Evolutionary conservation across 2,113 vertebrate genomes (phyloP).

Genomic region (Sciurus niger): DNA sequence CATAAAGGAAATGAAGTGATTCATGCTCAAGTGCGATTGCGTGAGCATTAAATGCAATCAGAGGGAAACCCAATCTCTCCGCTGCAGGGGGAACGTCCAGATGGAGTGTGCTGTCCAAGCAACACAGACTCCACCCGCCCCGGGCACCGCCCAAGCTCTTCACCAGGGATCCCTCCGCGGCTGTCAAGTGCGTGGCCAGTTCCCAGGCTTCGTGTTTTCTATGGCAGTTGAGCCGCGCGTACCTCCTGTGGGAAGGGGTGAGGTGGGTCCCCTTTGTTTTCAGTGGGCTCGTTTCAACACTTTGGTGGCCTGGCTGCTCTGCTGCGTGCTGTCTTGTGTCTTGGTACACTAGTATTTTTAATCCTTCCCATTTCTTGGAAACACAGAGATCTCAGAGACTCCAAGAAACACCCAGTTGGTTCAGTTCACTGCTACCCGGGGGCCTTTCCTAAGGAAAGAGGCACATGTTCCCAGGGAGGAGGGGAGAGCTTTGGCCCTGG

Average conservation of each 20-base stretch:
- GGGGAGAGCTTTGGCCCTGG: not conserved
- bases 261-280: slow-evolving; percentile 61
- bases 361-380: slow-evolving; percentile 61
- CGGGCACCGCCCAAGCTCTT: slow-evolving; percentile 29
- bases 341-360: not conserved
- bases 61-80: slow-evolving; percentile 58
- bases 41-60: not conserved
- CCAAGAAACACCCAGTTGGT: slow-evolving; percentile 51
- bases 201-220: not conserved
- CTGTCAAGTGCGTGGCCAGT: not conserved
- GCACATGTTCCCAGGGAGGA: not conserved
- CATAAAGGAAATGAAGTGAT: slow-evolving; percentile 45
- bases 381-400: slow-evolving; percentile 5
- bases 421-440: not conserved
- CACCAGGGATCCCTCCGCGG: not conserved
- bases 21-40: slow-evolving; percentile 23
- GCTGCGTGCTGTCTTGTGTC: not conserved
- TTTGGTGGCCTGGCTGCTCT: not conserved
- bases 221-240: not conserved
- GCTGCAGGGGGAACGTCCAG: not conserved
- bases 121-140: slow-evolving; percentile 53
- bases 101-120: slow-evolving; percentile 11
- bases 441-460: not conserved
- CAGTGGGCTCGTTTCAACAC: slow-evolving; percentile 56
- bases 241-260: slow-evolving; percentile 6